phyloP scores from a whole-genome alignment of 2,888 invertebrate species.

The Xestoiulus laeticollis region DNA sequence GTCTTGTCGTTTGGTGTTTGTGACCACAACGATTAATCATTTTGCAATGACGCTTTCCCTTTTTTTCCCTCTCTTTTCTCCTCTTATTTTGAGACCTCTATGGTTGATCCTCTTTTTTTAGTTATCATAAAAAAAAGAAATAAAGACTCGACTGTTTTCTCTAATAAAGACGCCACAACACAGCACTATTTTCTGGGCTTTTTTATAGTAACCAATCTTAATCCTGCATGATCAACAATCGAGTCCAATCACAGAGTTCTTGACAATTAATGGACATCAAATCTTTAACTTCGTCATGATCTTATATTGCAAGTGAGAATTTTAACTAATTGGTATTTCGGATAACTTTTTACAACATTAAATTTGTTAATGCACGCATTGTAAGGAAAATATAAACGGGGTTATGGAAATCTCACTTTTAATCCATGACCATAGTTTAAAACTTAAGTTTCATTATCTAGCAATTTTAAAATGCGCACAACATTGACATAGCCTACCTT shows the following conservation, averaged over 20 bases:
- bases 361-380: too few relatives aligned
- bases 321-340: too few relatives aligned
- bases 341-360: too few relatives aligned
- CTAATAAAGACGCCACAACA: constrained; percentile 31
- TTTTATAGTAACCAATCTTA: background rate
- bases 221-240: background rate
- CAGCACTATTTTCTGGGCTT: constrained; percentile 36
- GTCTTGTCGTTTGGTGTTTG: constrained; percentile 9
- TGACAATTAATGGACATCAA: background rate
- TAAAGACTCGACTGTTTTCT: constrained; percentile 28
- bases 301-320: too few relatives aligned
- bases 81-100: constrained; percentile 28
- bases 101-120: constrained; percentile 38
- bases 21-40: constrained; percentile 41
- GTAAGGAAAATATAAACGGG: too few relatives aligned
- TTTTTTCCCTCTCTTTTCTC: constrained; percentile 13
- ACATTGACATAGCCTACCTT: too few relatives aligned
- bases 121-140: background rate
- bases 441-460: too few relatives aligned
- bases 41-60: constrained; percentile 9
- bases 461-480: too few relatives aligned
- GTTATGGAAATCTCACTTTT: too few relatives aligned
- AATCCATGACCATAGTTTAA: too few relatives aligned
- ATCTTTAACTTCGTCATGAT: too few relatives aligned
- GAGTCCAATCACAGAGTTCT: background rate